These are phyloP conservation scores for Lumbricus terrestris DNA, from an alignment of 2,888 invertebrate species.

Conservation along the genomic window DNA sequence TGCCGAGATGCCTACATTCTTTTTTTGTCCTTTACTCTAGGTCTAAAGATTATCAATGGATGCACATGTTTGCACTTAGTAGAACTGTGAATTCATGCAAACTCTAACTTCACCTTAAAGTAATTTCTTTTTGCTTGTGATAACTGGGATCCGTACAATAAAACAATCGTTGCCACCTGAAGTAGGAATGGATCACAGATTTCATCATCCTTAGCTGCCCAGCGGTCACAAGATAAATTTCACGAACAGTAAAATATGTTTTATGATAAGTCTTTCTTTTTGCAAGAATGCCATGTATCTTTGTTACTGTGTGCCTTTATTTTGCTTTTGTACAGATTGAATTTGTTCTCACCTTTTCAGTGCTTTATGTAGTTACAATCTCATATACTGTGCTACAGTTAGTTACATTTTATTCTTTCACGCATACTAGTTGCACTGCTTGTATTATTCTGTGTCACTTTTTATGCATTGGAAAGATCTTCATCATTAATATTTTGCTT, in stretches of 20 bases:
- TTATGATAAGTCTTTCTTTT: too few species aligned
- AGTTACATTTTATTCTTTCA: background rate
- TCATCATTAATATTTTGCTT: background rate
- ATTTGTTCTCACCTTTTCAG: too few species aligned
- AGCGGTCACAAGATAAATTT: too few species aligned
- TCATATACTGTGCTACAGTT: background rate
- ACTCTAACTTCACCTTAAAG: background rate
- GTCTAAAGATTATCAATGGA: background rate
- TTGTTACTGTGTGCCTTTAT: too few species aligned
- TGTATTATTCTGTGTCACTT: background rate
- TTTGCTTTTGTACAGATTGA: too few species aligned
- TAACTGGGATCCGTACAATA: too few species aligned
- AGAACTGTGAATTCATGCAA: background rate
- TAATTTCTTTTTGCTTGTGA: background rate
- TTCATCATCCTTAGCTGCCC: too few species aligned
- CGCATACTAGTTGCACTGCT: background rate
- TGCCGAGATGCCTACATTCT: background rate
- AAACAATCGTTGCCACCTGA: too few species aligned
- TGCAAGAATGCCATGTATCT: too few species aligned
- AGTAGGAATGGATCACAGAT: too few species aligned
- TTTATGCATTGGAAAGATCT: background rate
- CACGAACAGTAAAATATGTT: too few species aligned
- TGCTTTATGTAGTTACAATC: background rate
- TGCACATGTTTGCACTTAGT: background rate
- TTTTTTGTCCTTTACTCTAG: background rate